A percentile compares a stretch with the other conserved stretches of the same genome.
Conservation (phyloP, 2,888 invertebrate genomes). For the Prosapia bicincta region DNA sequence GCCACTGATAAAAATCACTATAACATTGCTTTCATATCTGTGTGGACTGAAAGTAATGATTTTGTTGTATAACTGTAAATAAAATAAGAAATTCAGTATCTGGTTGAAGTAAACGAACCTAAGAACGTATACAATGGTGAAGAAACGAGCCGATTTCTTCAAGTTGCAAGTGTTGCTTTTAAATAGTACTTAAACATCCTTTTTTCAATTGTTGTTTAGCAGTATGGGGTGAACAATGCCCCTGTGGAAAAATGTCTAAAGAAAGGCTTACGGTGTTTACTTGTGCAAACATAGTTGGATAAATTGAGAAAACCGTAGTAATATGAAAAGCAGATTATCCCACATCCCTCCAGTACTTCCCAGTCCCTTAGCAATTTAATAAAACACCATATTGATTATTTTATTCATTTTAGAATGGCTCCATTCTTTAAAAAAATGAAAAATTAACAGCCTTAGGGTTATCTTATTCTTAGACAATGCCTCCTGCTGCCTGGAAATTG, state of each 20-base stretch:
- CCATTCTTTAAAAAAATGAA: background rate
- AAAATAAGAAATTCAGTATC: background rate
- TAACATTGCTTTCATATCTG: too few species aligned
- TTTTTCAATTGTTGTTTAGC: background rate
- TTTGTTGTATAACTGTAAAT: too few species aligned
- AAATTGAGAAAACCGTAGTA: background rate
- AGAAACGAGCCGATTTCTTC: background rate
- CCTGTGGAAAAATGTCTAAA: background rate
- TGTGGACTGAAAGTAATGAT: too few species aligned
- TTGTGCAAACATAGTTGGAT: background rate
- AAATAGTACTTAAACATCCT: too few species aligned
- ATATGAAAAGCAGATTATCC: background rate
- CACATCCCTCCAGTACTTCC: background rate
- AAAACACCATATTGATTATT: background rate
- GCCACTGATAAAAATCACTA: too few species aligned
- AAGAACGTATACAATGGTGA: background rate
- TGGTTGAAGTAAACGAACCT: background rate
- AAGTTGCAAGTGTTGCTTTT: background rate
- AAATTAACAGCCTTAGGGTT: background rate
- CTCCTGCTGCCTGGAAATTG: background rate
- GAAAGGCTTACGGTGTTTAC: background rate
- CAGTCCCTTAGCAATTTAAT: background rate
- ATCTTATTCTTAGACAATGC: background rate
- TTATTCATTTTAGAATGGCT: background rate
- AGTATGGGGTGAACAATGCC: background rate